Evolutionary conservation across 37 sponge, comb jelly and placozoan genomes (phyloP), one percentile per base, ranked within the genome.

Genomic region (Lycopodina hypogea): DNA sequence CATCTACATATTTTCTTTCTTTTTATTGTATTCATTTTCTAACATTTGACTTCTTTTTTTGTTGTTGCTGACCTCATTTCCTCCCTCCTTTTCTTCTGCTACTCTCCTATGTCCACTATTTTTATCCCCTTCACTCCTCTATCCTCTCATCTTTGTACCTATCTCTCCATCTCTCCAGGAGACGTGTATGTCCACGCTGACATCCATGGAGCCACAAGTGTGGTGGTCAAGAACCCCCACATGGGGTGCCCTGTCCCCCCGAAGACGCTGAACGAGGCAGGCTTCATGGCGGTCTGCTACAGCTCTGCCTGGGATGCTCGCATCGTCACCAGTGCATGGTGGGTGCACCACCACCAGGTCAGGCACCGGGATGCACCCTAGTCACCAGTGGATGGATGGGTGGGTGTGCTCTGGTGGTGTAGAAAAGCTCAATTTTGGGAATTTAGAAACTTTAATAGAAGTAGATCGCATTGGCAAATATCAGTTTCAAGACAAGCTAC

Each of bases 111-210:
- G n/a, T n/a, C n/a, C n/a, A n/a, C n/a, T n/a, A n/a, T n/a, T n/a
- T n/a, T n/a, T 17, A 53, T 53, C 17, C 28, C 12, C 60, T 6
- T 26, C 18, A 59, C 28, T 59, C 28, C 60, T 59, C 28, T 26
- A 6, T 59, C 12, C 3, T 26, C n/a, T 6, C 60, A 23, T 28
- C 60, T 12, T 17, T 59, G 60, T 59, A 7, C n/a, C 48, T 45
- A 4, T 45, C 48, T 45, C 48, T 45, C 60, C n/a, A 17, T 12
- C 60, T 28, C 28, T 59, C 28, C 71, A 94, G 93, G 90, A 71
- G 99, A 98, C 69, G 59, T 96, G 26, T 98, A 98, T 86, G 94
- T 98, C 7, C 99, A 98, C 79, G 99, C 99, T 56, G 99, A 98
- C 55, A 76, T 98, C 23, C 99, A 96, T 73, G 99, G 99, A 42